Percentiles rank a stretch among this genome's conserved stretches.
Evolutionary conservation across 2,113 vertebrate species (phyloP).

Genomic region (Gallinago media): DNA sequence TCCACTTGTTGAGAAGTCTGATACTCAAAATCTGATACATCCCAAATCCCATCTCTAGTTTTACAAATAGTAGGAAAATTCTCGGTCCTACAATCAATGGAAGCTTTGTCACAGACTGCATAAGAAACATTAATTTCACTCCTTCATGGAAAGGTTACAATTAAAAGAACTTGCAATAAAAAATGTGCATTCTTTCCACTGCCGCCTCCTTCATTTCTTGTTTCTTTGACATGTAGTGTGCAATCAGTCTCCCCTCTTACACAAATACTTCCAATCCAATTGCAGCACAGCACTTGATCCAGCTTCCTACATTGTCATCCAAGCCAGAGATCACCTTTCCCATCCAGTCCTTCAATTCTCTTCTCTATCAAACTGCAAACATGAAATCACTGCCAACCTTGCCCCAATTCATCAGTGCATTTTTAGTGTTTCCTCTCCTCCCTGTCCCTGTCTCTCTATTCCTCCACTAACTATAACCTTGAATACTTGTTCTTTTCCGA

Average conservation of each 20-base stretch:
- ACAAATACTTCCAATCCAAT: background rate
- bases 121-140: background rate
- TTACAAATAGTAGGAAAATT: background rate
- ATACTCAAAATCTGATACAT: background rate
- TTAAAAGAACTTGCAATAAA: background rate
- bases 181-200: background rate
- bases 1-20: background rate
- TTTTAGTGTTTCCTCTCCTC: background rate
- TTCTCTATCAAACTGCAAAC: background rate
- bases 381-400: background rate
- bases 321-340: background rate
- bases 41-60: background rate
- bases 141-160: background rate
- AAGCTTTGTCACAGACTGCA: background rate
- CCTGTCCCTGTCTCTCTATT: background rate
- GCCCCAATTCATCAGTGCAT: background rate
- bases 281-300: background rate
- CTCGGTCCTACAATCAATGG: background rate
- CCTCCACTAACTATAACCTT: background rate
- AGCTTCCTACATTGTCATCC: background rate
- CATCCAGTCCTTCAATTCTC: background rate
- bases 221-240: background rate
- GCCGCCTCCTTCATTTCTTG: background rate
- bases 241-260: background rate
- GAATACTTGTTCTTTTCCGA: background rate